phyloP scores from a whole-genome alignment of 1,140 invertebrate genomes.

The Eciton burchellii region DNA sequence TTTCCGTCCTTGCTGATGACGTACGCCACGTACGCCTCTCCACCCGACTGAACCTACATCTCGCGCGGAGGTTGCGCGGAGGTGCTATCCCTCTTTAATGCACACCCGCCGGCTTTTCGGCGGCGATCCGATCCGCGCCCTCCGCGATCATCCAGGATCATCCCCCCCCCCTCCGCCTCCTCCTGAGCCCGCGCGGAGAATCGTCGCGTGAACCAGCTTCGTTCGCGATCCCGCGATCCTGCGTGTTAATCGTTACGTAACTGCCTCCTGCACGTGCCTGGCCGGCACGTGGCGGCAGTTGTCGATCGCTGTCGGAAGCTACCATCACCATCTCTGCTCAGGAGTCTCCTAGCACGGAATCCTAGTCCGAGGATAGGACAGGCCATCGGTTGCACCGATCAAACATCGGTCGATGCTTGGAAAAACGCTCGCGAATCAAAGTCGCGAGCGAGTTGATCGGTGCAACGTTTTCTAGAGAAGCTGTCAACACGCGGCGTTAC shows the following conservation, averaged over 20 bases:
- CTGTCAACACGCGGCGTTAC: slow-evolving; percentile 7
- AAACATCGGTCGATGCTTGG: not conserved
- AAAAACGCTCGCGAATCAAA: not conserved
- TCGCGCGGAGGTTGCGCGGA: not conserved
- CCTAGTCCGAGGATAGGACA: slow-evolving; percentile 41
- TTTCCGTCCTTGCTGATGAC: slow-evolving; percentile 18
- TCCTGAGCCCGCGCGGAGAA: not conserved
- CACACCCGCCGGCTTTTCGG: not conserved
- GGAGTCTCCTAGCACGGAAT: slow-evolving; percentile 10
- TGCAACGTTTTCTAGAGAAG: slow-evolving; percentile 6
- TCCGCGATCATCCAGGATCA: not conserved
- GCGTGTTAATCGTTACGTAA: slow-evolving; percentile 27
- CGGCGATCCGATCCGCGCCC: not conserved
- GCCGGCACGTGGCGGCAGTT: not conserved
- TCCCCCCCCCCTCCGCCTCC: no score
- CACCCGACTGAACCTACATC: slow-evolving; percentile 18
- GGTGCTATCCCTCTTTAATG: not conserved
- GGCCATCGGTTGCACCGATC: slow-evolving; percentile 7
- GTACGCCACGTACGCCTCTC: slow-evolving; percentile 29
- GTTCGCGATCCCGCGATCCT: slow-evolving; percentile 5
- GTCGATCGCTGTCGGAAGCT: slow-evolving; percentile 36
- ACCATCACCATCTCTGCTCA: slow-evolving; percentile 47
- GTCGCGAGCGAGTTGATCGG: slow-evolving; percentile 22
- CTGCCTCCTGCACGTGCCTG: not conserved
- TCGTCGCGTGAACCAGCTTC: not conserved